Evolutionary conservation across 35 echinoderm and acorn worm genomes (phyloP).

Genomic region (Holothuria glaberrima): DNA sequence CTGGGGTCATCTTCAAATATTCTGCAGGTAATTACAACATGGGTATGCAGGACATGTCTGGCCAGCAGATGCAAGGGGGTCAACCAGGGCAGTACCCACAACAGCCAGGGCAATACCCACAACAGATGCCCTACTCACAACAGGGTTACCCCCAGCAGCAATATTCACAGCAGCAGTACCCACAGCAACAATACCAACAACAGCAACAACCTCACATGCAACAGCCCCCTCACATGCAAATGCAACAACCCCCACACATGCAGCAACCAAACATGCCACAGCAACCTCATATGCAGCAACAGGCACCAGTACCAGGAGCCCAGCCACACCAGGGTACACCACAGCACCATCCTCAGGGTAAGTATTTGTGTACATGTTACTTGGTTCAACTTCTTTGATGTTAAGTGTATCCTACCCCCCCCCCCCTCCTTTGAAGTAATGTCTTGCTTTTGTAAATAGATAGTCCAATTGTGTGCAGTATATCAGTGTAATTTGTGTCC

Average conservation of each 20-base stretch:
- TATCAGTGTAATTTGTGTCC: too few species aligned
- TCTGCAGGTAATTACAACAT: slow-evolving; percentile 30
- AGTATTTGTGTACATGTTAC: not conserved
- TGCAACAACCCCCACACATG: slow-evolving; percentile 57
- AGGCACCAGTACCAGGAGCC: not conserved
- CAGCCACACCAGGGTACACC: slow-evolving; percentile 25
- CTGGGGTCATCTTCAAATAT: not conserved
- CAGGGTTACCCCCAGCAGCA: not conserved
- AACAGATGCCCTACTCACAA: not conserved
- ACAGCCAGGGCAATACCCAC: not conserved
- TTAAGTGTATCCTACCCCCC: too few species aligned
- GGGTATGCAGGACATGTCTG: slow-evolving; percentile 24
- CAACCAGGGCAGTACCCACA: slow-evolving; percentile 29
- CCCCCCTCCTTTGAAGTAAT: too few species aligned
- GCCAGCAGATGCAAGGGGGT: slow-evolving; percentile 20
- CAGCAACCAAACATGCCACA: slow-evolving; percentile 11
- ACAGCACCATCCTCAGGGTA: slow-evolving; percentile 47
- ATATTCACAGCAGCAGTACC: not conserved
- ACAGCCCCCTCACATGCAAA: not conserved
- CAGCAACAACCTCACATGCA: slow-evolving; percentile 42
- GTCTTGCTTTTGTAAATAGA: too few species aligned
- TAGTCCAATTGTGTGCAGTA: too few species aligned
- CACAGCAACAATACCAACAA: slow-evolving; percentile 37
- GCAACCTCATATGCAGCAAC: slow-evolving; percentile 53
- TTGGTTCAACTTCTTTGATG: not conserved